Evolutionary conservation across 2,113 vertebrate species (phyloP), one percentile per base, ranked within the genome.

Genomic region (Crypturellus undulatus): DNA sequence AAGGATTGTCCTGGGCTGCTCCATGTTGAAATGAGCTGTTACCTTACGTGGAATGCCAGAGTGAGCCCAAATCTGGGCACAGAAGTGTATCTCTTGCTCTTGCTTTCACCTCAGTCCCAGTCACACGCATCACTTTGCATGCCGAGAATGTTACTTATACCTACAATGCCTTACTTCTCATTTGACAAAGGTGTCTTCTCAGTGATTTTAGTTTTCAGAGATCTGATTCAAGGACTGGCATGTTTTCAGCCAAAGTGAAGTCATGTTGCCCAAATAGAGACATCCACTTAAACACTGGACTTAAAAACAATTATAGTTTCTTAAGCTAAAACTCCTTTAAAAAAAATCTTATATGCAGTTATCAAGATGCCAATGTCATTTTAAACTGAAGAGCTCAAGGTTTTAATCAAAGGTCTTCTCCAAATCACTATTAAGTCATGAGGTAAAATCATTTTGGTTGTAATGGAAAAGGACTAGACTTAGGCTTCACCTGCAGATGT

Each of bases 181-280:
- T 47, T 47, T 2, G 1, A 38, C 14, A 22, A 8, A 24, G 7
- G 34, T 58, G 12, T 54, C 47, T 0, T 0, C 20, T 36, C 60
- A 86, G 20, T 10, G 65, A 19, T 17, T 80, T 54, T 60, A 1
- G 1, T 8, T 71, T 58, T 22, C 40, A 77, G 69, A 65, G 22
- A 12, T 24, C 36, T 58, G 54, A 59, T 58, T 69, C n/a, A 15
- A 52, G 11, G 54, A 7, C 10, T 79, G 25, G 21, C 15, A 3
- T 8, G 3, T 54, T 79, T 89, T 79, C 36, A 78, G 12, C 12
- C 40, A 36, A 73, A 78, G 47, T 5, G 6, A 73, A 69, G 49
- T 43, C 62, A 26, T 58, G 18, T 5, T 86, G 43, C 72, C 59
- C 8, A 12, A 60, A 19, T 10, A 72, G 1, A 85, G 38, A 5